phyloP scores from a whole-genome alignment of 1,140 invertebrate genomes.

The Diachasmimorpha longicaudata region DNA sequence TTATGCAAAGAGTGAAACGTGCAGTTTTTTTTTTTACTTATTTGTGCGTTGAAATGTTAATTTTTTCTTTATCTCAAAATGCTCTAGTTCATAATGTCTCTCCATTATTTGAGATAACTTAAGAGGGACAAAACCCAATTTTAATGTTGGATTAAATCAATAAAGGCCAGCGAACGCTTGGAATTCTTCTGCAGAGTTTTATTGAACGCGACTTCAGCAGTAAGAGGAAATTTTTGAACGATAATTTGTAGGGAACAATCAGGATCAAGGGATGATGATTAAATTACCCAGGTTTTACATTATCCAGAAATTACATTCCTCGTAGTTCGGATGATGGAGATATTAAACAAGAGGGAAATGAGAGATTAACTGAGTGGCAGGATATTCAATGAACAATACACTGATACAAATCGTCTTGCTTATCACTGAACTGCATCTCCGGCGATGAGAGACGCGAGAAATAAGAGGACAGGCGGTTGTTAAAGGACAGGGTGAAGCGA shows the following conservation, averaged over 20 bases:
- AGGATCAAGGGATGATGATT: background rate
- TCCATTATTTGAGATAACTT: no score
- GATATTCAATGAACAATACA: background rate
- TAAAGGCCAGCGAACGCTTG: background rate
- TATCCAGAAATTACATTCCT: background rate
- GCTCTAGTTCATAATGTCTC: background rate
- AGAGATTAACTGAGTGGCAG: background rate
- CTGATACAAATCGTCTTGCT: slow-evolving; percentile 5
- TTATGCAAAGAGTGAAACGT: no score
- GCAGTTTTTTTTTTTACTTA: no score
- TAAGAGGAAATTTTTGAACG: background rate
- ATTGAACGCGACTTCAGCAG: background rate
- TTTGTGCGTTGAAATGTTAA: background rate
- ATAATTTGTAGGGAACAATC: background rate
- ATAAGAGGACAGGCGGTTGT: background rate
- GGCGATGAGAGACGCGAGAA: background rate
- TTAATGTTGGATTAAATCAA: background rate
- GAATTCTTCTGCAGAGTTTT: background rate
- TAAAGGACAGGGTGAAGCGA: slow-evolving; percentile 5
- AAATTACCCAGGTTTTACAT: background rate
- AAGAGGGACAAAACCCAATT: background rate
- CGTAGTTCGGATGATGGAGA: background rate
- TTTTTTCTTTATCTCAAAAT: background rate
- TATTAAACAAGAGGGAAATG: no score
- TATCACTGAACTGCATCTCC: background rate